Evolutionary conservation across 2,113 vertebrate species (phyloP).

Genomic region (Chloroceryle aenea): DNA sequence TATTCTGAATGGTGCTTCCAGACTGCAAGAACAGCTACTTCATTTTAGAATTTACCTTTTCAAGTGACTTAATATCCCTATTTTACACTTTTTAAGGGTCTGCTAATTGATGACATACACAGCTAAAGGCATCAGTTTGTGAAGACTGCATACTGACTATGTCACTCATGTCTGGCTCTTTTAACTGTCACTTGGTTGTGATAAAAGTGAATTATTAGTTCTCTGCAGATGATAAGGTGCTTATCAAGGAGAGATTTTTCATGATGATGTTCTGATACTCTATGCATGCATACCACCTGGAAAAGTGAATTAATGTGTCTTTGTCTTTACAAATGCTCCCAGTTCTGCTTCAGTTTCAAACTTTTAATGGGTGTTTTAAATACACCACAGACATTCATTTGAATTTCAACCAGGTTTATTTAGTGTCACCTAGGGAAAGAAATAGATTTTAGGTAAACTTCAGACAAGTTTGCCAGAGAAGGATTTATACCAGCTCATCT

Average conservation of each 20-base stretch:
- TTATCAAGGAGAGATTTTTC: neutral
- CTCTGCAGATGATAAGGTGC: neutral
- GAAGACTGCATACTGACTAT: neutral
- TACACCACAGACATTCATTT: neutral
- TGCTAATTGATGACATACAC: neutral
- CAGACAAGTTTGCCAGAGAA: neutral
- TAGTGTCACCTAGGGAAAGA: neutral
- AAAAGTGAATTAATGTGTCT: neutral
- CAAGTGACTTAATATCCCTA: neutral
- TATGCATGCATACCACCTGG: neutral
- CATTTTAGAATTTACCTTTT: constrained; percentile 6
- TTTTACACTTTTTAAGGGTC: neutral
- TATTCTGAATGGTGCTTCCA: neutral
- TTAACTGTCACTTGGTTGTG: neutral
- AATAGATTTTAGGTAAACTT: neutral
- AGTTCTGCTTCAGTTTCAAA: neutral
- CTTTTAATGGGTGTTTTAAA: neutral
- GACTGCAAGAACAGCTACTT: neutral
- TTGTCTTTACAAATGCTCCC: neutral
- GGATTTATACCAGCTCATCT: neutral
- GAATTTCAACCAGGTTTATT: neutral
- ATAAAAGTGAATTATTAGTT: neutral
- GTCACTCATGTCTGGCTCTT: neutral
- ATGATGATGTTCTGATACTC: neutral
- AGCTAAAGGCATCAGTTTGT: neutral